Percentiles rank a stretch among this genome's conserved stretches.
These are phyloP conservation scores for Zalophus californianus DNA, from an alignment of 2,797 vertebrate species.

Conservation along the genomic window DNA sequence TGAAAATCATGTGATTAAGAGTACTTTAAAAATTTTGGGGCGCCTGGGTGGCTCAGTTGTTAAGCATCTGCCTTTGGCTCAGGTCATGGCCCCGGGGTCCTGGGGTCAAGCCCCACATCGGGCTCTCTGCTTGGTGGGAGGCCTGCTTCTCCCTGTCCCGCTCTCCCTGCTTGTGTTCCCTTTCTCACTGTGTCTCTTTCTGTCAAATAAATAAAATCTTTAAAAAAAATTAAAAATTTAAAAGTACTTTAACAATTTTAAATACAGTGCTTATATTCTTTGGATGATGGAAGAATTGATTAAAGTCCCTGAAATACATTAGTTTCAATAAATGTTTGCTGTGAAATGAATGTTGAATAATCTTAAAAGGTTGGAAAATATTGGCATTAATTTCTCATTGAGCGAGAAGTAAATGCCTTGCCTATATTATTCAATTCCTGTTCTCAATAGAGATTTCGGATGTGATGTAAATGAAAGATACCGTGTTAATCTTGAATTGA, in stretches of 20 bases:
- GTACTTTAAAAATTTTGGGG: neutral
- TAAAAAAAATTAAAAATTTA: neutral
- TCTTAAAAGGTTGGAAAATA: neutral
- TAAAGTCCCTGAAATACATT: neutral
- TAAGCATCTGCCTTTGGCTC: no score
- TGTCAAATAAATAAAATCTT: no score
- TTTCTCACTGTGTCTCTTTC: no score
- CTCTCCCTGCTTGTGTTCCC: no score
- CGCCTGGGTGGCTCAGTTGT: no score
- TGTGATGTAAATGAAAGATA: neutral
- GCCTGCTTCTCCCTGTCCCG: no score
- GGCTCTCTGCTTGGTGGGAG: no score
- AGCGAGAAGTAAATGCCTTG: slow-evolving; percentile 51
- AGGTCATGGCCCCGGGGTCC: no score
- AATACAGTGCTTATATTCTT: slow-evolving; percentile 18
- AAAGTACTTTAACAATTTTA: slow-evolving; percentile 1
- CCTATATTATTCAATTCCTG: neutral
- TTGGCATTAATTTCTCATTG: slow-evolving; percentile 27
- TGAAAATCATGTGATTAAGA: slow-evolving; percentile 25
- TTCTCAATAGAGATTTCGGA: neutral
- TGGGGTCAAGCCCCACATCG: no score
- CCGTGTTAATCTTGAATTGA: slow-evolving; percentile 25
- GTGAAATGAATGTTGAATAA: slow-evolving; percentile 40
- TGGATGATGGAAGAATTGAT: neutral
- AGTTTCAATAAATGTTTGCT: slow-evolving; percentile 26